Evolutionary conservation across 2,113 vertebrate genomes (phyloP), one percentile per base, ranked within the genome.

Genomic region (Camelus bactrianus): DNA sequence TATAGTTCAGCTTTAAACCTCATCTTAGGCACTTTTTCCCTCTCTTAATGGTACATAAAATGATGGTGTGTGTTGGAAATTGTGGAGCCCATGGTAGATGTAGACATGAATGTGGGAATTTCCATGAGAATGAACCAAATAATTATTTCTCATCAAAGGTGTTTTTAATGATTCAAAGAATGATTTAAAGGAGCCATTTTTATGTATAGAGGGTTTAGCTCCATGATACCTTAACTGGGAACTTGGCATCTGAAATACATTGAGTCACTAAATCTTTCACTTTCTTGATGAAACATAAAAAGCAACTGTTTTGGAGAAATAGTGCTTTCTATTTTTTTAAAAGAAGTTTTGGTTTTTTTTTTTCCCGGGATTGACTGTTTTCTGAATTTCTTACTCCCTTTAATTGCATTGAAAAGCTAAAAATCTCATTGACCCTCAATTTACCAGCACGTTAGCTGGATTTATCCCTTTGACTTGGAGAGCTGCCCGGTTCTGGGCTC

Each of bases 161-260:
- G 26, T 75, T 79, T 92, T 95, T 69, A 75, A 69, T 88, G 38
- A 80, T 67, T 93, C 28, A 72, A 87, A 82, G 32, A 60, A 14
- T 54, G 42, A 75, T 91, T 77, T 93, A 88, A 83, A 88, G 35
- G 30, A 52, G n/a, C 12, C n/a, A 92, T 50, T 46, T 9, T 96
- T 15, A 56, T n/a, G 28, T 73, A 62, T 16, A 67, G 12, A 10
- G 13, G 22, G 24, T 89, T 89, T 72, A 73, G 12, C 35, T 5
- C 50, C 22, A 35, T 75, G 20, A 20, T 80, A 69, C 3, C 24
- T 95, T 89, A 60, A 46, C 8, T 76, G 11, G 76, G 54, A 87
- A 79, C 9, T 64, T 96, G 80, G 24, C 9, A 48, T 70, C 35
- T 64, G 60, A 79, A 52, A 64, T 81, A 89, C 46, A 70, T 2